Evolutionary conservation across 2,888 invertebrate genomes (phyloP).

Genomic region (Liopterus haemorrhoidalis): DNA sequence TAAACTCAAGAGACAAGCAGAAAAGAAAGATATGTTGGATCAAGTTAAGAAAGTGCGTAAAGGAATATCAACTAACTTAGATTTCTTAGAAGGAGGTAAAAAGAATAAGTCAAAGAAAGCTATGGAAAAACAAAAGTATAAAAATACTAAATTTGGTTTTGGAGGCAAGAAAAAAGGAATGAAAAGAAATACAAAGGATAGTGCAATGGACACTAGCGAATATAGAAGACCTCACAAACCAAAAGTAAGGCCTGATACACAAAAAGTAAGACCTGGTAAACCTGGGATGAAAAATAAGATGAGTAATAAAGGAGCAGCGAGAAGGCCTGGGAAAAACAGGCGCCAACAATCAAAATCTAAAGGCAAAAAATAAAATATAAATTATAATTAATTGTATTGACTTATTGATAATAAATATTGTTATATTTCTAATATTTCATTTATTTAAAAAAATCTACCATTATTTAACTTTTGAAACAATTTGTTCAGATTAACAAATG

Average conservation of each 20-base stretch:
- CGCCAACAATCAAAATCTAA: slow-evolving; percentile 46
- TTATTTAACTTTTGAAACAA: no score
- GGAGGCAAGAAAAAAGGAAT: slow-evolving; percentile 91
- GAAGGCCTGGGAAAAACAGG: slow-evolving; percentile 48
- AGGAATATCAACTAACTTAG: slow-evolving; percentile 71
- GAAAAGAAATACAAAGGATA: slow-evolving; percentile 81
- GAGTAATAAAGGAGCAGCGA: slow-evolving; percentile 26
- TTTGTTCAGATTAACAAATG: no score
- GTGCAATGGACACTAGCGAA: slow-evolving; percentile 62
- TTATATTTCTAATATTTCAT: no score
- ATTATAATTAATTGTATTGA: background rate
- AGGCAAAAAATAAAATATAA: slow-evolving; percentile 34
- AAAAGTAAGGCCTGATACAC: slow-evolving; percentile 30
- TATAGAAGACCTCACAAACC: slow-evolving; percentile 42
- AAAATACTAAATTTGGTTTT: slow-evolving; percentile 86
- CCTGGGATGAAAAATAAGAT: slow-evolving; percentile 29
- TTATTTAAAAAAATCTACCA: no score
- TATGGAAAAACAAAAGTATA: slow-evolving; percentile 56
- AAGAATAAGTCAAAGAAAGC: slow-evolving; percentile 44
- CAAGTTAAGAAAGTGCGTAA: slow-evolving; percentile 90
- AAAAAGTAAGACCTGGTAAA: slow-evolving; percentile 29
- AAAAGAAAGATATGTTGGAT: slow-evolving; percentile 86
- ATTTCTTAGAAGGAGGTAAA: slow-evolving; percentile 68
- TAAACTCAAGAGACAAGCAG: slow-evolving; percentile 76
- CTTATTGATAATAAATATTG: no score